A percentile compares a stretch with the other conserved stretches of the same genome.
These are phyloP conservation scores for Hermaeophaga mercurialis DNA, from an alignment of 2,888 invertebrate genomes.

Conservation along the genomic window DNA sequence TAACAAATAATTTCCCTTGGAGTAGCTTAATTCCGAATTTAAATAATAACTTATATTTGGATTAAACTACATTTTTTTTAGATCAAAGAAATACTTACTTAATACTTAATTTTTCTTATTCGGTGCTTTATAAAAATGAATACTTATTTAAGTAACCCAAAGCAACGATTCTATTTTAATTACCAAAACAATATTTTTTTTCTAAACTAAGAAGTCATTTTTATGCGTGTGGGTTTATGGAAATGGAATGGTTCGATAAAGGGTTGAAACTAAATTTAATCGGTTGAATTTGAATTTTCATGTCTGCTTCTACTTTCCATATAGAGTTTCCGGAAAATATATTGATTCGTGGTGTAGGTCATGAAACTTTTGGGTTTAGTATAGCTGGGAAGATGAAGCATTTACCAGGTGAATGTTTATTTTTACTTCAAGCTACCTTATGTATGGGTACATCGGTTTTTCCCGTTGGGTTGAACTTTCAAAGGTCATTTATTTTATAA, in stretches of 20 bases:
- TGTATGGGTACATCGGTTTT: not conserved
- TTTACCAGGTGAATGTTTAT: not conserved
- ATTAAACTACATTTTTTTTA: no score
- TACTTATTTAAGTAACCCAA: no score
- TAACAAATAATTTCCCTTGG: no score
- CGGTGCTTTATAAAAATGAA: no score
- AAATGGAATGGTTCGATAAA: conserved; percentile 2
- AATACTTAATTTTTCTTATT: no score
- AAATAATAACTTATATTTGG: no score
- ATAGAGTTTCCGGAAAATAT: conserved; percentile 8
- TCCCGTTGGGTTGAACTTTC: not conserved
- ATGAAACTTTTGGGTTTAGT: conserved; percentile 10
- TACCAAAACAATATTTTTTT: no score
- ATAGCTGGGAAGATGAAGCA: not conserved
- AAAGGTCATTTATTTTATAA: not conserved
- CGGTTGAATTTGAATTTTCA: conserved; percentile 10
- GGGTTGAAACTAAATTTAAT: conserved; percentile 4
- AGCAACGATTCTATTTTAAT: no score
- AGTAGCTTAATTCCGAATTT: no score
- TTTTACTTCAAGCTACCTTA: not conserved
- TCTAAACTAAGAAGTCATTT: no score
- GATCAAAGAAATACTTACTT: no score
- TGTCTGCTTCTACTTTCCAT: conserved; percentile 9
- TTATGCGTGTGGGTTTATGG: not conserved
- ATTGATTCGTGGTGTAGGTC: conserved; percentile 8